Evolutionary conservation across 2,888 invertebrate species (phyloP).

Genomic region (Pristionchus exspectatus): DNA sequence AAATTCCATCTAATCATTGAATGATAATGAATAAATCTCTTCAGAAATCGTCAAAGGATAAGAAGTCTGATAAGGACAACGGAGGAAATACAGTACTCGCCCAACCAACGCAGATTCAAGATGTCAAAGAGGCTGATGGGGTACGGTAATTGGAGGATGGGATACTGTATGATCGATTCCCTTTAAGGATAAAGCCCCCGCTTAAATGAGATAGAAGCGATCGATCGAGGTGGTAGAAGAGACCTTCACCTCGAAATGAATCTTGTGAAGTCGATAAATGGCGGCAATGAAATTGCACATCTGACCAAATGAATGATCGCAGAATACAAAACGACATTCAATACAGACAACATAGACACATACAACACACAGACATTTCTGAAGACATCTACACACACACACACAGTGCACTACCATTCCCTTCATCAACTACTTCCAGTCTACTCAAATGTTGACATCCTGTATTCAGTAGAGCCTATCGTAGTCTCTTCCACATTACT

Average conservation of each 20-base stretch:
- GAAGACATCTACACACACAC: too few species aligned
- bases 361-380: too few species aligned
- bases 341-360: too few species aligned
- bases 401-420: too few species aligned
- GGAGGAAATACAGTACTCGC: not conserved
- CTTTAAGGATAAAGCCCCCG: not conserved
- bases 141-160: not conserved
- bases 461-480: not conserved
- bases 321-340: too few species aligned
- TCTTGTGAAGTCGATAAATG: slow-evolving; percentile 20
- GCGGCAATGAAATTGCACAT: slow-evolving; percentile 5
- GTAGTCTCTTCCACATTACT: not conserved
- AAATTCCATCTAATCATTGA: too few species aligned
- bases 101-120: slow-evolving; percentile 31
- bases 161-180: not conserved
- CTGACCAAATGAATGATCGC: not conserved
- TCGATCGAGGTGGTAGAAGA: not conserved
- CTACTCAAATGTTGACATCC: too few species aligned
- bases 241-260: slow-evolving; percentile 1
- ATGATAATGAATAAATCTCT: not conserved
- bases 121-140: slow-evolving; percentile 33
- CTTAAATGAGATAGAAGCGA: not conserved
- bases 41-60: slow-evolving; percentile 4
- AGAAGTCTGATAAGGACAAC: not conserved
- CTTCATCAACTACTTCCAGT: too few species aligned